Percentiles rank a stretch among this genome's conserved stretches.
Evolutionary conservation across 2,888 invertebrate species (phyloP).

Genomic region (Byasa hedistus): DNA sequence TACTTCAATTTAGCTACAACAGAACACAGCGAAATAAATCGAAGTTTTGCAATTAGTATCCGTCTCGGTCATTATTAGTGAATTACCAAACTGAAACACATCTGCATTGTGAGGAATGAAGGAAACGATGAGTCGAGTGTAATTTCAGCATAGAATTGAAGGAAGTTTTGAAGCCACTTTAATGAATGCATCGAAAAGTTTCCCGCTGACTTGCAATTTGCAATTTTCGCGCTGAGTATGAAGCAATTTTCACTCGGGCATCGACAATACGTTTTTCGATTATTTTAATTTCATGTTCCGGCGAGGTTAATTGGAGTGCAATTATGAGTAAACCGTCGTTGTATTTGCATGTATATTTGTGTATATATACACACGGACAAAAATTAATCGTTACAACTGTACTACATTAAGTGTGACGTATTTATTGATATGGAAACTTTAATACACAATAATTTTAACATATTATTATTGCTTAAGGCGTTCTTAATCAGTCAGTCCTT

Average conservation of each 20-base stretch:
- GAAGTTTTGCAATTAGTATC: slow-evolving; percentile 18
- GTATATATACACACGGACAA: not conserved
- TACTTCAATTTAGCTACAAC: not conserved
- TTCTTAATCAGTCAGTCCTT: no score
- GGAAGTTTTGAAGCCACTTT: slow-evolving; percentile 58
- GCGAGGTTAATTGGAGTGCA: slow-evolving; percentile 29
- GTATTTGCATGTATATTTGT: slow-evolving; percentile 4
- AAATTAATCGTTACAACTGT: not conserved
- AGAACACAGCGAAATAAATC: slow-evolving; percentile 10
- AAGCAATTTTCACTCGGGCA: slow-evolving; percentile 39
- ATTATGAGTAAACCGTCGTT: slow-evolving; percentile 19
- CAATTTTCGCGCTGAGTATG: slow-evolving; percentile 47
- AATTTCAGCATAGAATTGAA: slow-evolving; percentile 57
- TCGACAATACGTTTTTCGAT: slow-evolving; percentile 32
- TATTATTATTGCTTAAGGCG: no score
- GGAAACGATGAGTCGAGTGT: slow-evolving; percentile 45
- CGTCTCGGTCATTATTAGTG: slow-evolving; percentile 27
- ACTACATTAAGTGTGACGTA: not conserved
- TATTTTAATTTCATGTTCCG: slow-evolving; percentile 29
- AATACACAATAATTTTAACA: not conserved
- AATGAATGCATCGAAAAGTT: slow-evolving; percentile 69
- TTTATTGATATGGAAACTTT: not conserved
- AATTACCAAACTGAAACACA: slow-evolving; percentile 31
- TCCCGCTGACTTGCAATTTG: slow-evolving; percentile 57
- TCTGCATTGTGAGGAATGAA: slow-evolving; percentile 39